phyloP scores from a whole-genome alignment of 2,113 vertebrate genomes.

The Bos javanicus region DNA sequence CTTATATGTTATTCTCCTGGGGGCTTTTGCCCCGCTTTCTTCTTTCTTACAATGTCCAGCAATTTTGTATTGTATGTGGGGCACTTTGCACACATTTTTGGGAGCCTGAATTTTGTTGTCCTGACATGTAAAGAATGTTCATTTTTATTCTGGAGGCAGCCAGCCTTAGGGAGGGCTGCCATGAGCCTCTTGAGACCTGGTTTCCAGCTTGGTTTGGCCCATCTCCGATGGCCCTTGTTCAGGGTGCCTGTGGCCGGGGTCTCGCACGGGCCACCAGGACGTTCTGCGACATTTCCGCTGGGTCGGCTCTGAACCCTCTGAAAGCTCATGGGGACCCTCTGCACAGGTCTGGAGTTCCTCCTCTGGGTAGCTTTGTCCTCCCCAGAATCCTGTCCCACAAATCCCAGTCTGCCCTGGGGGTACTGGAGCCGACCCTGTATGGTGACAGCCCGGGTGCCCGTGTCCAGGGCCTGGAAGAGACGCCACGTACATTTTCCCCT shows the following conservation, averaged over 20 bases:
- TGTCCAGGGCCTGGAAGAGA: neutral
- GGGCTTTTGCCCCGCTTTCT: neutral
- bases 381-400: neutral
- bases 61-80: too few relatives aligned
- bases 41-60: too few relatives aligned
- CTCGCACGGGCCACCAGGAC: too few relatives aligned
- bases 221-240: neutral
- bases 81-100: neutral
- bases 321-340: neutral
- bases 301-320: neutral
- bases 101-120: neutral
- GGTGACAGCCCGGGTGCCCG: too few relatives aligned
- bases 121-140: neutral
- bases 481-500: fast-evolving
- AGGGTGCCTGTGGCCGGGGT: neutral
- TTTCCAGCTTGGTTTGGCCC: neutral
- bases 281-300: fast-evolving
- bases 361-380: neutral
- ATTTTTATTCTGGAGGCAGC: neutral
- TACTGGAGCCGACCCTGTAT: neutral
- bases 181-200: neutral
- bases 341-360: neutral
- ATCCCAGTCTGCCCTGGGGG: neutral
- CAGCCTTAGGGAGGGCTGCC: neutral
- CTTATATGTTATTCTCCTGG: neutral